Conservation (phyloP, 2,797 vertebrate genomes). For the Scolopax rusticola region DNA sequence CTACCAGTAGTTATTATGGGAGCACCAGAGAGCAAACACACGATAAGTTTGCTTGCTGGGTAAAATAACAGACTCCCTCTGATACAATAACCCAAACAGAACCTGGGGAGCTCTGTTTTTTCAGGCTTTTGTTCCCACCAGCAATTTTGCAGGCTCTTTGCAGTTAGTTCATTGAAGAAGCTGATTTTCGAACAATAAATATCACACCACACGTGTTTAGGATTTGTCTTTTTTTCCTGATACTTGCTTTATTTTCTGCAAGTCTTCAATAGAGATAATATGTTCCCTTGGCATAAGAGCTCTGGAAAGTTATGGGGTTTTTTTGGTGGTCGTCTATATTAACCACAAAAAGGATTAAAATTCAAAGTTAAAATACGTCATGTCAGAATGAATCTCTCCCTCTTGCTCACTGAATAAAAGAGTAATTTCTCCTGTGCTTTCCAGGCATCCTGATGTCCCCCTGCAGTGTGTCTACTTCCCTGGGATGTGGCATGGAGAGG, state of each 20-base stretch:
- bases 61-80: not conserved
- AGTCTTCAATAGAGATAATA: not conserved
- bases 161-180: not conserved
- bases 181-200: conserved; percentile 8
- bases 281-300: not conserved
- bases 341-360: not conserved
- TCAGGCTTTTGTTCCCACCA: not conserved
- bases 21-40: not conserved
- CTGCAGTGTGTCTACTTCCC: accelerated
- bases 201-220: not conserved
- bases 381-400: not conserved
- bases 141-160: not conserved
- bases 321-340: not conserved
- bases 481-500: not conserved
- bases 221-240: not conserved
- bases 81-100: not conserved
- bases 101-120: not conserved
- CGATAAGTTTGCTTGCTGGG: not conserved
- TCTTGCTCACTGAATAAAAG: not conserved
- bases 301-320: not conserved
- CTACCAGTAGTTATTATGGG: not conserved
- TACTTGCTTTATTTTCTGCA: not conserved
- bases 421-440: not conserved
- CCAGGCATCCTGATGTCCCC: not conserved
- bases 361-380: not conserved